Evolutionary conservation across 2,888 invertebrate species (phyloP).

Genomic region (Pseudoips prasinana): DNA sequence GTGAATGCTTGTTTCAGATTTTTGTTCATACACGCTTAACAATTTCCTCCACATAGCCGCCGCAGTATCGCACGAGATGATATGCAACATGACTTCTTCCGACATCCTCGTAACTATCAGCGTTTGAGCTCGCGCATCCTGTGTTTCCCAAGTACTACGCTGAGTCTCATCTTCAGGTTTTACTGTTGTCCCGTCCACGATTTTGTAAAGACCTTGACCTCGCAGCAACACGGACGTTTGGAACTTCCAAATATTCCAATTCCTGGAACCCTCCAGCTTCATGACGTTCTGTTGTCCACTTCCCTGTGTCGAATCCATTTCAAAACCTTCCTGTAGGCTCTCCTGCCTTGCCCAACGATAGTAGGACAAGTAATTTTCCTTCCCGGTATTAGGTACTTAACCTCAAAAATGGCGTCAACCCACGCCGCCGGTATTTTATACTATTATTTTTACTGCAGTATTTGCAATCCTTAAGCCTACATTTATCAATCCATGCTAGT

Average conservation of each 20-base stretch:
- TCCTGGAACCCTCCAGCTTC: slow-evolving; percentile 1
- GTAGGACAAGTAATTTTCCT: slow-evolving; percentile 1
- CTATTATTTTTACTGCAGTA: neutral
- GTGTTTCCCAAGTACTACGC: neutral
- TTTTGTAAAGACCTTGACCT: slow-evolving; percentile 5
- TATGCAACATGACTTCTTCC: neutral
- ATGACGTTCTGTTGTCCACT: neutral
- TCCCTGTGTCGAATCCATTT: slow-evolving; percentile 1
- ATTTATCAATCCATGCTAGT: neutral
- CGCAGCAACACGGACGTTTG: slow-evolving; percentile 4
- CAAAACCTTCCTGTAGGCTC: neutral
- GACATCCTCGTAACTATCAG: neutral
- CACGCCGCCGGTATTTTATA: neutral
- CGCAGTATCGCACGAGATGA: neutral
- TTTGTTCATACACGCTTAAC: neutral
- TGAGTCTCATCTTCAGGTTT: slow-evolving; percentile 1
- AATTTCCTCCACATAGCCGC: slow-evolving; percentile 1
- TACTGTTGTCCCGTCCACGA: slow-evolving; percentile 2
- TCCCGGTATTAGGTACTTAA: neutral
- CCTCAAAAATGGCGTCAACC: neutral
- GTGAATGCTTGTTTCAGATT: neutral
- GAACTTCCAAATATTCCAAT: slow-evolving; percentile 8
- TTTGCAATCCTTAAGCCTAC: neutral
- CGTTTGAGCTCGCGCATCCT: neutral
- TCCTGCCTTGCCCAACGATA: neutral